Conservation (phyloP, 2,888 invertebrate genomes). For the Callyntrura guangdongensis region DNA sequence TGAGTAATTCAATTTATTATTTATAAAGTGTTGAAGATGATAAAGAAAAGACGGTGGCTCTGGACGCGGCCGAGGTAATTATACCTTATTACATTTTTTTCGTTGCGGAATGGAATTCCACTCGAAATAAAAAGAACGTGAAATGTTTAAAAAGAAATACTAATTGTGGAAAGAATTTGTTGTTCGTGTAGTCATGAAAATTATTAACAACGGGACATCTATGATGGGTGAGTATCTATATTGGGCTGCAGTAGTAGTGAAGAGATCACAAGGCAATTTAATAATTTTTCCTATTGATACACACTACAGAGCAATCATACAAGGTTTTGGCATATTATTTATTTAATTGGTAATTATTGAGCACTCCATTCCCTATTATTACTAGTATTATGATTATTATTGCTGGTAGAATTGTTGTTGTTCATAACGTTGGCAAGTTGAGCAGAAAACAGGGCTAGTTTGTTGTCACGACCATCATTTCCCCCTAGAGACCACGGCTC, state of each 20-base stretch:
- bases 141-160: too few relatives aligned
- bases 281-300: conserved; percentile 14
- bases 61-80: conserved; percentile 4
- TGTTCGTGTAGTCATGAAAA: too few relatives aligned
- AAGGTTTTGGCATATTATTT: neutral
- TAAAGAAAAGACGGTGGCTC: conserved; percentile 15
- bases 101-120: conserved; percentile 31
- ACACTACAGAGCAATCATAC: neutral
- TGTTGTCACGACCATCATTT: conserved; percentile 73
- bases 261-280: conserved; percentile 69
- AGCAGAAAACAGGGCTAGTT: conserved; percentile 66
- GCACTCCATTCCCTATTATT: conserved; percentile 75
- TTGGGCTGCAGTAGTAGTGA: neutral
- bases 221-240: neutral
- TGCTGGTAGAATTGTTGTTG: conserved; percentile 65
- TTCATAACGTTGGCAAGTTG: conserved; percentile 53
- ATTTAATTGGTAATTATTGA: conserved; percentile 19
- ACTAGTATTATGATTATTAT: conserved; percentile 70
- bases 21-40: neutral
- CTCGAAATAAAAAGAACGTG: too few relatives aligned
- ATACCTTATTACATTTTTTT: neutral
- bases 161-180: too few relatives aligned
- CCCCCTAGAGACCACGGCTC: conserved; percentile 68
- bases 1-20: too few relatives aligned
- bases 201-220: neutral